Base-by-base conservation (phyloP, 2,113 vertebrate species). In the Amazona vittata region DNA sequence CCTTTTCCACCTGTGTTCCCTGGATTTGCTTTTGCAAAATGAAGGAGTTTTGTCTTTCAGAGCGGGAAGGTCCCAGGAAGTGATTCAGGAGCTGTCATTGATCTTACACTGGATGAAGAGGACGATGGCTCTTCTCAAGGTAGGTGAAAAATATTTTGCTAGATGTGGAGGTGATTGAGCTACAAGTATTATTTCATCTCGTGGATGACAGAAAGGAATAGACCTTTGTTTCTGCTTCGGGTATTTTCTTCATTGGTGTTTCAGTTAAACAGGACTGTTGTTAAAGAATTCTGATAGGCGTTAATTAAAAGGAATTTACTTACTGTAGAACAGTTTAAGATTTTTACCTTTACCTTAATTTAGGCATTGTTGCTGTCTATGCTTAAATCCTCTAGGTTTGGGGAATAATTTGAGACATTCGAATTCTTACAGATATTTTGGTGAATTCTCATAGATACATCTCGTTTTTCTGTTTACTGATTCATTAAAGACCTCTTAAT, bases 91-190 rank as follows among this genome's bases (percentile, higher is more conserved):
- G 97, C 98, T 84, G 98, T 98, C 95, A 98, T 98, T 96, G 98
- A 98, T 92, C 98, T 98, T 90, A 98, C 98, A 35, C 93, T 98
- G 91, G 98, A 98, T 96, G 98, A 98, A 94, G 98, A 98, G 88
- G 98, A 98, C 13, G 97, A 94, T 83, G 50, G 90, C 37, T 93
- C 94, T 60, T 97, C 97, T 85, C 98, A 97, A 96, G 98, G 98
- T 98, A 77, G 69, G 90, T 83, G 43, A 65, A 71, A 85, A 80
- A 71, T 47, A 57, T 41, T 47, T 89, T 60, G 33, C 50, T 77
- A 74, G 35, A 28, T 50, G 52, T 20, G 43, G 43, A 28, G 22
- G 8, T 76, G 79, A 43, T 53, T 31, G 46, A 78, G 50, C 59
- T 92, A 14, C 37, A 49, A 50, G 43, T 94, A 50, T 55, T 91